Conservation (phyloP, 2,113 vertebrate genomes). For the Urocitellus parryii region DNA sequence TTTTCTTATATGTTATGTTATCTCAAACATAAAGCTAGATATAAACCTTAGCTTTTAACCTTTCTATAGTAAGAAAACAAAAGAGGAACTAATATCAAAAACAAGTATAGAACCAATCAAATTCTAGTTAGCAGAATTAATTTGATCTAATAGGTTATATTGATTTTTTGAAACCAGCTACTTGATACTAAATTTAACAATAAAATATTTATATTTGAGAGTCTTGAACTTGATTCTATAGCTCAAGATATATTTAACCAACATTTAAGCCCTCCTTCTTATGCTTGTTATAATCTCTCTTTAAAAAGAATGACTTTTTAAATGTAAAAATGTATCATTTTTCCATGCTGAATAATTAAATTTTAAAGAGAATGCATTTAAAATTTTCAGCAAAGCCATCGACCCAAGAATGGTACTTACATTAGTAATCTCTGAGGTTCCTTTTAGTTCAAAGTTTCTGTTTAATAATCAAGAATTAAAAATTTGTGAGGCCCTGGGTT, state of each 20-base stretch:
- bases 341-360: background rate
- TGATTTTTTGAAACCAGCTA: background rate
- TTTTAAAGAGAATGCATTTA: background rate
- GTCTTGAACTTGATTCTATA: background rate
- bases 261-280: background rate
- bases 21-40: background rate
- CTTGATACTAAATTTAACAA: background rate
- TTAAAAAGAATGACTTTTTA: background rate
- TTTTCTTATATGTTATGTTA: background rate
- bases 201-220: background rate
- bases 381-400: background rate
- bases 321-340: background rate
- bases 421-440: background rate
- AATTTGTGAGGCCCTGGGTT: no score
- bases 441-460: background rate
- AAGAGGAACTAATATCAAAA: constrained; percentile 8
- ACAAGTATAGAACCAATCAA: background rate
- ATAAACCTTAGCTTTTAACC: background rate
- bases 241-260: background rate
- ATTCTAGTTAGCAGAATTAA: background rate
- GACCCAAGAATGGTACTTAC: background rate
- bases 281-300: background rate
- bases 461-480: background rate
- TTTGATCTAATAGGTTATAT: background rate
- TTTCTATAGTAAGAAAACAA: background rate